These are phyloP conservation scores for Xiphophorus couchianus DNA, from an alignment of 2,113 vertebrate species.

Conservation along the genomic window DNA sequence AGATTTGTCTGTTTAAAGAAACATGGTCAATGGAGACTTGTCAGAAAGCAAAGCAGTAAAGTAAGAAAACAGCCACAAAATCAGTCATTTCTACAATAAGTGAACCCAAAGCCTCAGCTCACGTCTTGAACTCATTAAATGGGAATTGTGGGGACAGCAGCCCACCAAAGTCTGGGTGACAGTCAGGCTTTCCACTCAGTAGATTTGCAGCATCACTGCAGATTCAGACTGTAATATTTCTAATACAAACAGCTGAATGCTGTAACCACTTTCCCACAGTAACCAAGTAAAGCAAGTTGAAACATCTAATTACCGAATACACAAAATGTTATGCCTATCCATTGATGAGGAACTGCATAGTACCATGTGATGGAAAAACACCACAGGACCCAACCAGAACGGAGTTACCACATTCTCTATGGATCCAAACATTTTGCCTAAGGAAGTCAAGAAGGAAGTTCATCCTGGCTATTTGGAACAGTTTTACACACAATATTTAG, in stretches of 20 bases:
- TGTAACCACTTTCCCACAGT: background rate
- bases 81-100: background rate
- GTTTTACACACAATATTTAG: background rate
- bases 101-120: background rate
- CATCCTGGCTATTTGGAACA: background rate
- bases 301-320: background rate
- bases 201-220: constrained; percentile 49
- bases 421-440: constrained; percentile 29
- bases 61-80: constrained; percentile 22
- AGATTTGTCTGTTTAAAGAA: constrained; percentile 85
- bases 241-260: background rate
- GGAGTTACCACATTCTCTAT: constrained; percentile 8
- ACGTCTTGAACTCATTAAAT: constrained; percentile 48
- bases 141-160: constrained; percentile 30
- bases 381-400: background rate
- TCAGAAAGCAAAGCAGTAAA: constrained; percentile 21
- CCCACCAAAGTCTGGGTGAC: constrained; percentile 28
- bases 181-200: constrained; percentile 27
- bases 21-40: constrained; percentile 60
- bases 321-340: background rate
- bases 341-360: background rate
- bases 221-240: constrained; percentile 10
- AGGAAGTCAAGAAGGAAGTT: constrained; percentile 3
- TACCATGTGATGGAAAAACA: background rate
- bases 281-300: background rate